Evolutionary conservation across 2,888 invertebrate genomes (phyloP).

Genomic region (Athalia cordata): DNA sequence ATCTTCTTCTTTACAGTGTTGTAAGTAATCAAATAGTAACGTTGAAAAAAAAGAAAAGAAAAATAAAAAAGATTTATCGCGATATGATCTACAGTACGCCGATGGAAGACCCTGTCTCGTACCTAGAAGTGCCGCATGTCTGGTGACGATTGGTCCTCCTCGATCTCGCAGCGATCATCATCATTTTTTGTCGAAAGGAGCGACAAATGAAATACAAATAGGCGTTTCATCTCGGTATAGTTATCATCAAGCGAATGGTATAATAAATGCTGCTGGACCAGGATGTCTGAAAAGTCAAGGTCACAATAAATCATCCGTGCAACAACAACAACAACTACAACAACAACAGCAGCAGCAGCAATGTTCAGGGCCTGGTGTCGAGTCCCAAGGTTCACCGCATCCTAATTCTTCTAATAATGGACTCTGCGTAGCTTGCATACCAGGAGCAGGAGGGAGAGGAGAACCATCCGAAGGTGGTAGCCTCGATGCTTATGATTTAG

Average conservation of each 20-base stretch:
- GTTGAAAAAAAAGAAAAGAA: no score
- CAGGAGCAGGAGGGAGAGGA: constrained; percentile 65
- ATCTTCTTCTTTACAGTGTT: constrained; percentile 73
- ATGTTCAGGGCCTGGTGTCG: constrained; percentile 37
- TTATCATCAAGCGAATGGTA: constrained; percentile 72
- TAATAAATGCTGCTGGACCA: constrained; percentile 55
- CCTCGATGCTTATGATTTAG: constrained; percentile 89
- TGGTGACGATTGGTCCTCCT: constrained; percentile 83
- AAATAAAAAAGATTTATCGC: background rate
- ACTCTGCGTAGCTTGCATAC: constrained; percentile 71
- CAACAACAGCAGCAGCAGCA: constrained; percentile 48
- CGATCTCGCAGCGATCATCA: constrained; percentile 81
- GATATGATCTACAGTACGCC: constrained; percentile 62
- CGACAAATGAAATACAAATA: constrained; percentile 31
- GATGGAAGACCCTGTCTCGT: constrained; percentile 70
- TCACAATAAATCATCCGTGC: constrained; percentile 47
- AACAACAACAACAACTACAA: background rate
- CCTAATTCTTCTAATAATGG: constrained; percentile 56
- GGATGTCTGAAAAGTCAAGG: constrained; percentile 46
- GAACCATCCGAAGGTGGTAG: constrained; percentile 81
- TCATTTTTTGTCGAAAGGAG: constrained; percentile 80
- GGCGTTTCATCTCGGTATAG: constrained; percentile 64
- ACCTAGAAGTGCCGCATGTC: constrained; percentile 81
- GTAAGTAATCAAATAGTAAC: no score
- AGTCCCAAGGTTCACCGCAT: constrained; percentile 49